Evolutionary conservation across 1,140 invertebrate species (phyloP), one percentile per base, ranked within the genome.

Genomic region (Agrypnia vestita): DNA sequence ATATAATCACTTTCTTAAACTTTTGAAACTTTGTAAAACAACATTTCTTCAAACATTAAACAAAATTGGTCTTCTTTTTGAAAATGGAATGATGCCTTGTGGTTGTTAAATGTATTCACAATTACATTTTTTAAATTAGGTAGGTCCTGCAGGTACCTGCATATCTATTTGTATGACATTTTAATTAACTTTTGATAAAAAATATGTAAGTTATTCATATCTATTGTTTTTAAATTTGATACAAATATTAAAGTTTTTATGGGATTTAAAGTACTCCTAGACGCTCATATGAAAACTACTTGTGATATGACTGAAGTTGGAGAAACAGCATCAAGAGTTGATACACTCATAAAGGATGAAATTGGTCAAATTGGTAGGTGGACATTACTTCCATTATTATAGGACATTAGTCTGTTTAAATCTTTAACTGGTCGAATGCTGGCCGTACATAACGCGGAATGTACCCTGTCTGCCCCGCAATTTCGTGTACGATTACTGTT

Each of bases 281-380:
- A 95, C 85, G 89, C 90, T 53, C 93, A 95, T 88, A 85, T 95
- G 80, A 95, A 95, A 89, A 91, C 90, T 8, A 90, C 93, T n/a
- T 92, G 93, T 71, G 94, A 95, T 74, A 95, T 97, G 94, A 95
- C 93, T 0, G 96, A 97, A 87, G 92, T 96, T 61, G 96, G 96
- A 9, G 96, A 97, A 86, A 96, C 94, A 35, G 93, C 96, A 13
- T 88, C 88, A 56, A 91, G 94, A 81, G 94, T 97, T 0, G 94
- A 97, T 69, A 91, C 90, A 69, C 90, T 97, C 19, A 92, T 97
- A 49, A 89, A 91, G 84, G 95, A 95, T 80, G 92, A 95, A 85
- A 93, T 97, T 79, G 93, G 95, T 84, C 91, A 92, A 61, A 92
- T 92, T 71, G 95, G 94, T 90, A 85, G 82, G 79, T 62, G 51